These are phyloP conservation scores for Panagrolaimus sp. DNA, from an alignment of 1,140 invertebrate genomes.

Conservation along the genomic window DNA sequence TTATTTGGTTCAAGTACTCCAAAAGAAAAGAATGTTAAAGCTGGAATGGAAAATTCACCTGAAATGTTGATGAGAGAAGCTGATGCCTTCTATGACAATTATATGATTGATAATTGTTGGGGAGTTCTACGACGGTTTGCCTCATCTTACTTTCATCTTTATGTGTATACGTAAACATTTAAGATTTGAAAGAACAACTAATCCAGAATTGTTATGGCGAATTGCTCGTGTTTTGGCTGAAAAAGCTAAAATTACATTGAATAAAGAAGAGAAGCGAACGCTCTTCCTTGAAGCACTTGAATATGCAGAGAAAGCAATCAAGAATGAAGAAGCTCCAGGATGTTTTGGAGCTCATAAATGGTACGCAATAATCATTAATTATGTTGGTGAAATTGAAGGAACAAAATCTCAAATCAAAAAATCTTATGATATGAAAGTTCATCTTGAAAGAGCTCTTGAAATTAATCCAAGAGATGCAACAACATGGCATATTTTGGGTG, in stretches of 20 bases:
- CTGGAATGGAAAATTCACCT: not conserved
- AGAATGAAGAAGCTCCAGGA: slow-evolving; percentile 32
- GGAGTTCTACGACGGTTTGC: slow-evolving; percentile 47
- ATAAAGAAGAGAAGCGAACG: slow-evolving; percentile 45
- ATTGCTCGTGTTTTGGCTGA: slow-evolving; percentile 55
- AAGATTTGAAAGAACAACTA: slow-evolving; percentile 38
- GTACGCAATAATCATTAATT: slow-evolving; percentile 57
- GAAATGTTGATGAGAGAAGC: slow-evolving; percentile 44
- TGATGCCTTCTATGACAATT: slow-evolving; percentile 54
- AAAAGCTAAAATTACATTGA: slow-evolving; percentile 46
- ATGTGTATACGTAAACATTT: slow-evolving; percentile 9
- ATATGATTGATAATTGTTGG: slow-evolving; percentile 58
- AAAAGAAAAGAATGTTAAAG: slow-evolving; percentile 21
- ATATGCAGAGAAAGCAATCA: slow-evolving; percentile 45
- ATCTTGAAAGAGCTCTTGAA: slow-evolving; percentile 55
- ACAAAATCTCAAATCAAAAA: slow-evolving; percentile 48
- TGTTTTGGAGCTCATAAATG: slow-evolving; percentile 58
- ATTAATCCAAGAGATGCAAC: slow-evolving; percentile 52
- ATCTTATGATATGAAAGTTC: slow-evolving; percentile 43
- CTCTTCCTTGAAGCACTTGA: slow-evolving; percentile 50
- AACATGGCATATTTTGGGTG: slow-evolving; percentile 58
- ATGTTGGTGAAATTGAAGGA: slow-evolving; percentile 54
- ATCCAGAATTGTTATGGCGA: slow-evolving; percentile 52
- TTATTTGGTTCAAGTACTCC: slow-evolving; percentile 27
- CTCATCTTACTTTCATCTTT: not conserved